phyloP scores from a whole-genome alignment of 2,888 invertebrate species.

The Polietes domitor region DNA sequence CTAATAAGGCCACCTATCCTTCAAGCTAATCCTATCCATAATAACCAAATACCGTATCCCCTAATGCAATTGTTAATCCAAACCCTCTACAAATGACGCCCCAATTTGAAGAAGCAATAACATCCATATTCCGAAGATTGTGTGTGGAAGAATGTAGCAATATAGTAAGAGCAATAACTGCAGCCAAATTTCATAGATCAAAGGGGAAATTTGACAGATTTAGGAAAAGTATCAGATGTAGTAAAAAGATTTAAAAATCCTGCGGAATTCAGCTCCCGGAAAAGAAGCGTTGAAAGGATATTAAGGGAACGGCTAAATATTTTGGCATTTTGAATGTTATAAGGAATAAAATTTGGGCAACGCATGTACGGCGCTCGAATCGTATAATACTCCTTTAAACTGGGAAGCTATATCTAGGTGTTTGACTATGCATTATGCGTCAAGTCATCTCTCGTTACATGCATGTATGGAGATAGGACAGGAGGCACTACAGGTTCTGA shows the following conservation, averaged over 20 bases:
- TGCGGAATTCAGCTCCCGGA: conserved; percentile 14
- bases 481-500: not conserved
- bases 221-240: not conserved
- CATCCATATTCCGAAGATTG: not conserved
- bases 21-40: not conserved
- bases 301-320: no score
- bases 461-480: not conserved
- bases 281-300: no score
- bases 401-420: no score
- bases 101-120: not conserved
- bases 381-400: no score
- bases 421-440: no score
- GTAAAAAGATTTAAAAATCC: not conserved
- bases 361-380: no score
- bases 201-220: not conserved
- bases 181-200: not conserved
- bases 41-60: no score
- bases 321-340: no score
- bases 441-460: conserved; percentile 2
- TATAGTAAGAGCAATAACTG: not conserved
- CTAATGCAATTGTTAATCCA: not conserved
- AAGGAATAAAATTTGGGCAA: no score
- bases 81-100: not conserved
- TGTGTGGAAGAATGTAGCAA: not conserved
- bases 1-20: conserved; percentile 3